Conservation (phyloP, 2,888 invertebrate species). For the Nudaria mundana region DNA sequence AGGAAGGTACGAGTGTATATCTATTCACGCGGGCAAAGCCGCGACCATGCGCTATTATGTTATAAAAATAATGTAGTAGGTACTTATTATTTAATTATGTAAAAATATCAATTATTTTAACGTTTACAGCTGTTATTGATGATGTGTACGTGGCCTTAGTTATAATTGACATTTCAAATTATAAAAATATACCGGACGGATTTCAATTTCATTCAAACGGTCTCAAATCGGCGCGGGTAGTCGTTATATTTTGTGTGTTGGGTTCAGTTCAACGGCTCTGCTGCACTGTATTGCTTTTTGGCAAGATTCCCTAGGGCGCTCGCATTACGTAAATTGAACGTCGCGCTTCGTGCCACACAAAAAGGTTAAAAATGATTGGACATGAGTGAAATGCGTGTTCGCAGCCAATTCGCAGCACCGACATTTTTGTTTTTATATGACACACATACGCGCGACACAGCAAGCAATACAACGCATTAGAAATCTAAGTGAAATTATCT, state of each 20-base stretch:
- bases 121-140: no score
- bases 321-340: slow-evolving; percentile 69
- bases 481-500: slow-evolving; percentile 71
- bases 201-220: slow-evolving; percentile 77
- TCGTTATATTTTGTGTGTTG: slow-evolving; percentile 45
- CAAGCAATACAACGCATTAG: slow-evolving; percentile 59
- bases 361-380: slow-evolving; percentile 78
- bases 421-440: slow-evolving; percentile 77
- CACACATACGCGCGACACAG: slow-evolving; percentile 64
- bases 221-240: slow-evolving; percentile 40
- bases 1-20: no score
- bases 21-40: no score
- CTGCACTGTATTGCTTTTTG: slow-evolving; percentile 56
- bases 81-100: no score
- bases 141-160: slow-evolving; percentile 13
- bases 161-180: slow-evolving; percentile 52
- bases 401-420: no score
- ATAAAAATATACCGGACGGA: slow-evolving; percentile 61
- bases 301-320: slow-evolving; percentile 73
- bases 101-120: no score
- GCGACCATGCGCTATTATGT: no score
- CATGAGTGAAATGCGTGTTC: slow-evolving; percentile 70
- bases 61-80: no score
- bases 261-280: slow-evolving; percentile 36
- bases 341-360: slow-evolving; percentile 58